phyloP scores from a whole-genome alignment of 2,797 vertebrate genomes.

The Danio jaintianensis region DNA sequence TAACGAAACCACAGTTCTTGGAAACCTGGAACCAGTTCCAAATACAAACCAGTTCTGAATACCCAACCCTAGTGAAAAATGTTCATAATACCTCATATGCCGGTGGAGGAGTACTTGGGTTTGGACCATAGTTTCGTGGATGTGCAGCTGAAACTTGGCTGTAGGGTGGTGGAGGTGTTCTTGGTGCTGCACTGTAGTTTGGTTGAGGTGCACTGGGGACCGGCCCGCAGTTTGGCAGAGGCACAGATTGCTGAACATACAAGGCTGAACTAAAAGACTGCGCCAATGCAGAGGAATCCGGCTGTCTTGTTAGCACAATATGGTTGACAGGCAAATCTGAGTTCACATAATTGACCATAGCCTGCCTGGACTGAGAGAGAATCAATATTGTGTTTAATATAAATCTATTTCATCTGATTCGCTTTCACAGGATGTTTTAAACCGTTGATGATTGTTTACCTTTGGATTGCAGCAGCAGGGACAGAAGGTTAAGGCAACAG shows the following conservation, averaged over 20 bases:
- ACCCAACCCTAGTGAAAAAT: background rate
- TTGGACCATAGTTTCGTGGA: background rate
- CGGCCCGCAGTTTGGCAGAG: background rate
- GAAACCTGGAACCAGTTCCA: background rate
- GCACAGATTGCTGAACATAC: background rate
- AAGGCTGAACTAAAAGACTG: background rate
- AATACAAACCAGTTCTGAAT: background rate
- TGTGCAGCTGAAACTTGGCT: background rate
- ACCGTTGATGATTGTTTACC: background rate
- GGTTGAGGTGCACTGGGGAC: background rate
- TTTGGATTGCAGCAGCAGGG: conserved; percentile 16
- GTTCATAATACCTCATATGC: conserved; percentile 1
- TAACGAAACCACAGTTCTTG: background rate
- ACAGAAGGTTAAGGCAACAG: background rate
- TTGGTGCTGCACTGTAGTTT: conserved; percentile 7
- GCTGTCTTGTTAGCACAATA: background rate
- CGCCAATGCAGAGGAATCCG: background rate
- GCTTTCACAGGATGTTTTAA: background rate
- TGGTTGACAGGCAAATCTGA: conserved; percentile 19
- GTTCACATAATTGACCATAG: background rate
- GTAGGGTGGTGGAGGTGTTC: conserved; percentile 7
- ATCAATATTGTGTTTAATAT: background rate
- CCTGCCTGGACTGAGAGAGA: background rate
- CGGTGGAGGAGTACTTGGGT: conserved; percentile 8
- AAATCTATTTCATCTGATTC: background rate